Conservation (phyloP, 2,113 vertebrate species). For the Propithecus coquereli region DNA sequence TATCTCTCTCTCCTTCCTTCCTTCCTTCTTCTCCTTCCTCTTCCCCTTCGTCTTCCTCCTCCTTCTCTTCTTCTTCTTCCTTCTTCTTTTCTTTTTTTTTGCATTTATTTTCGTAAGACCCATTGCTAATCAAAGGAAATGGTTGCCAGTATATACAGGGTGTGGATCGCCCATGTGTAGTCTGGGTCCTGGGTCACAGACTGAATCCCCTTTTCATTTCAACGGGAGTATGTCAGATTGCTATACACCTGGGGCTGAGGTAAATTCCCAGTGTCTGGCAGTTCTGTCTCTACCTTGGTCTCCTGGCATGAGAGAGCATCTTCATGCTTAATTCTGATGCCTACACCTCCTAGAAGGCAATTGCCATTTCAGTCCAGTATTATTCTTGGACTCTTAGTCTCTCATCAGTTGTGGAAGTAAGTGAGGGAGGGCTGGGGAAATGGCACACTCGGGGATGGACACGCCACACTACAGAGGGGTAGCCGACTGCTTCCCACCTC, state of each 20-base stretch:
- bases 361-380: not conserved
- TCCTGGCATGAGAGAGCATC: not conserved
- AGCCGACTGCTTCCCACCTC: not conserved
- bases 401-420: not conserved
- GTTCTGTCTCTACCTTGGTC: not conserved
- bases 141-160: not conserved
- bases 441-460: not conserved
- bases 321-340: not conserved
- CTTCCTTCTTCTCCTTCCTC: too few relatives aligned
- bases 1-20: too few relatives aligned
- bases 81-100: not conserved
- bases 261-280: not conserved
- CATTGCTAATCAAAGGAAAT: not conserved
- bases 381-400: not conserved
- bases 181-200: not conserved
- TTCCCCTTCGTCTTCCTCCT: too few relatives aligned
- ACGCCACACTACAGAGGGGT: fast-evolving
- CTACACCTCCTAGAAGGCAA: not conserved
- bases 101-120: not conserved
- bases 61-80: not conserved
- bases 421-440: not conserved
- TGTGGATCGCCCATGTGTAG: not conserved
- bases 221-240: not conserved
- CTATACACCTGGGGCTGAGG: not conserved
- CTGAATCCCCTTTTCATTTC: not conserved